A percentile compares a stretch with the other conserved stretches of the same genome.
Conservation (phyloP, 2,113 vertebrate species). For the Colinus virginianus region DNA sequence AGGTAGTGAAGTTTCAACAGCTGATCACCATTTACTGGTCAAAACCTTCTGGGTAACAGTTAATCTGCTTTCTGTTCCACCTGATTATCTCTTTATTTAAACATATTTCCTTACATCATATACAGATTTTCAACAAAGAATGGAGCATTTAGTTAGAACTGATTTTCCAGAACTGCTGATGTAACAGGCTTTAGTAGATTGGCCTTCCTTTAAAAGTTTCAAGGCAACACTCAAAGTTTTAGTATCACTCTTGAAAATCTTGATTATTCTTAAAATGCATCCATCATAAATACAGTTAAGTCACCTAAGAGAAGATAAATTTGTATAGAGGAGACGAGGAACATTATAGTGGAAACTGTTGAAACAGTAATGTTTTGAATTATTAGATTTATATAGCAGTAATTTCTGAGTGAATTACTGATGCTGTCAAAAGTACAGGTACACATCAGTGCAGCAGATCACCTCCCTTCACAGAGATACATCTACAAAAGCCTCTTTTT, state of each 20-base stretch:
- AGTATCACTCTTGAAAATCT: not conserved
- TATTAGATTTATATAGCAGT: not conserved
- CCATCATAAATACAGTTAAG: not conserved
- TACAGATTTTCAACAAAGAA: not conserved
- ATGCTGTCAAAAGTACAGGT: not conserved
- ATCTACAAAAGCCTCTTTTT: not conserved
- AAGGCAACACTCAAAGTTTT: not conserved
- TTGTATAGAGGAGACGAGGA: not conserved
- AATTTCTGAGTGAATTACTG: not conserved
- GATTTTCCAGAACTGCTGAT: not conserved
- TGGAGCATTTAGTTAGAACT: not conserved
- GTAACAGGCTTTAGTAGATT: not conserved
- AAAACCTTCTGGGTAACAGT: not conserved
- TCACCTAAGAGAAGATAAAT: not conserved
- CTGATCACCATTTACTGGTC: not conserved
- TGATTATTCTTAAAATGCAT: not conserved
- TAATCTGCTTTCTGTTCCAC: not conserved
- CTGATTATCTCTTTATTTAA: not conserved
- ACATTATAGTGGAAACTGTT: not conserved
- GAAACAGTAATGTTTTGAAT: not conserved
- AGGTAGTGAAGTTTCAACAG: not conserved
- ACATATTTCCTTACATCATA: not conserved
- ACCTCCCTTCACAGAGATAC: fast-evolving
- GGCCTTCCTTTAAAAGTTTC: not conserved
- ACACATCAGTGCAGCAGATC: fast-evolving